These are phyloP conservation scores for Meandrina meandrites DNA, from an alignment of 92 coral and sea anemone species.

Conservation along the genomic window DNA sequence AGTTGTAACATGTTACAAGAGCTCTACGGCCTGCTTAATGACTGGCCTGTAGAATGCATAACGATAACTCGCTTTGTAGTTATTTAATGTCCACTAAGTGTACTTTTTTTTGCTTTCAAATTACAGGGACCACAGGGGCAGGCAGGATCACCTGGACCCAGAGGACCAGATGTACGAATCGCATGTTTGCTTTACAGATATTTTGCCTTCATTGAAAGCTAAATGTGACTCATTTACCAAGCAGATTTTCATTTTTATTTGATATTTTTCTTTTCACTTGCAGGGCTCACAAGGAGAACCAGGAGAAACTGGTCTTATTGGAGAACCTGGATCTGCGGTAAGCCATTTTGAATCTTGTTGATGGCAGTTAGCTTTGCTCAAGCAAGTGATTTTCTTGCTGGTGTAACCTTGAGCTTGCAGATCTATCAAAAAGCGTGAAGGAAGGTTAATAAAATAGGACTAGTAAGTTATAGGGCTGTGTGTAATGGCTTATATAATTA, in stretches of 20 bases:
- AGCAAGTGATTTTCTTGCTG: no score
- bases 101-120: not conserved
- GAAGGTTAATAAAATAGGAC: no score
- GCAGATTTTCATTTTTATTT: not conserved
- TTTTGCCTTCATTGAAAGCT: not conserved
- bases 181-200: not conserved
- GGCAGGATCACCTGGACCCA: conserved; percentile 61
- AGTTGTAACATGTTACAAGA: no score
- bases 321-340: conserved; percentile 47
- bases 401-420: no score
- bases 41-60: no score
- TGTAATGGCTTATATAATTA: no score
- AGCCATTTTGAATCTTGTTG: not conserved
- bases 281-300: conserved; percentile 70
- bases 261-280: not conserved
- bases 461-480: no score
- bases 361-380: not conserved
- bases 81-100: no score
- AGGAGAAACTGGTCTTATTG: conserved; percentile 48
- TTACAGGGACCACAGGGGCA: conserved; percentile 60
- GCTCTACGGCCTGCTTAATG: no score
- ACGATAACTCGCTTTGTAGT: no score
- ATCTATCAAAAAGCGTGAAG: no score
- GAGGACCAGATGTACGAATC: conserved; percentile 50
- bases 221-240: no score